phyloP scores from a whole-genome alignment of 1,140 invertebrate genomes.

The Drosophila tani region DNA sequence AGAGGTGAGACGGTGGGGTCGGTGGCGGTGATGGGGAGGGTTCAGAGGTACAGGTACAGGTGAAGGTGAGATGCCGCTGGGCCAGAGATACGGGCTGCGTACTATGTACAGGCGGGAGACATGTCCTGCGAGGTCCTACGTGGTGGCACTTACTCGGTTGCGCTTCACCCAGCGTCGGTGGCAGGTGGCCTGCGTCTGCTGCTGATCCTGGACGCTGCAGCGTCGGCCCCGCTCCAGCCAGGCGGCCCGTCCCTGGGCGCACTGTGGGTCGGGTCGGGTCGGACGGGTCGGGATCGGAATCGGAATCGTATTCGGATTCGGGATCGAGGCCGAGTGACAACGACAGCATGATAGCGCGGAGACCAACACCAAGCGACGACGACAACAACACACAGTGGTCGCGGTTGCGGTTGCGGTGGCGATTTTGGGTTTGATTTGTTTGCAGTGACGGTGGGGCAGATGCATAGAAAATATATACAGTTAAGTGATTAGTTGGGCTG shows the following conservation, averaged over 20 bases:
- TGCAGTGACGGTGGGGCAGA: constrained; percentile 68
- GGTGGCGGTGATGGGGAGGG: constrained; percentile 22
- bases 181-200: constrained; percentile 87
- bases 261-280: constrained; percentile 84
- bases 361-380: constrained; percentile 64
- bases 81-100: not conserved
- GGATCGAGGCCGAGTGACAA: constrained; percentile 50
- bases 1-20: constrained; percentile 3
- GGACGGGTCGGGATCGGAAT: not conserved
- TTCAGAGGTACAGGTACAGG: constrained; percentile 22
- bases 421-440: constrained; percentile 49
- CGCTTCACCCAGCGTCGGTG: constrained; percentile 92
- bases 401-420: constrained; percentile 45
- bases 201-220: constrained; percentile 89
- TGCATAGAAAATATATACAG: constrained; percentile 83
- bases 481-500: constrained; percentile 76
- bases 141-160: constrained; percentile 89
- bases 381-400: constrained; percentile 61
- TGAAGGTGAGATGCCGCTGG: constrained; percentile 17
- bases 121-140: constrained; percentile 33
- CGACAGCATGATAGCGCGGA: constrained; percentile 61
- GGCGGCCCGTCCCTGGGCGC: constrained; percentile 91
- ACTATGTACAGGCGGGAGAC: constrained; percentile 21
- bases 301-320: constrained; percentile 8
- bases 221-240: constrained; percentile 90